A percentile compares a stretch with the other conserved stretches of the same genome.
Evolutionary conservation across 2,888 invertebrate genomes (phyloP).

Genomic region (Sclerodermus sp.): DNA sequence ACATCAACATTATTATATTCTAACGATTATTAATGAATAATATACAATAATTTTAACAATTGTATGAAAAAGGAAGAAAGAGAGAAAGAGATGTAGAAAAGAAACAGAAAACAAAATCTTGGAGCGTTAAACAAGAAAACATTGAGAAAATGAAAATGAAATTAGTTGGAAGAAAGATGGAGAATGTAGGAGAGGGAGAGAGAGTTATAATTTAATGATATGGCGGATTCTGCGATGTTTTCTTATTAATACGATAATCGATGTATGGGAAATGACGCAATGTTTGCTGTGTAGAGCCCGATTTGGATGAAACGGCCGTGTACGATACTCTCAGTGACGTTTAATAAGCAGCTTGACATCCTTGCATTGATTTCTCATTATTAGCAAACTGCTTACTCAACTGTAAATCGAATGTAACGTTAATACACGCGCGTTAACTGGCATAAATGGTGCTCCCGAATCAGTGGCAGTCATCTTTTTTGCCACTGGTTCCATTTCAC

Average conservation of each 20-base stretch:
- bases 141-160: slow-evolving; percentile 4
- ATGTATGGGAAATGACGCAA: not conserved
- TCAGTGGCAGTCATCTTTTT: too few species aligned
- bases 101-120: slow-evolving; percentile 23
- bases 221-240: slow-evolving; percentile 28
- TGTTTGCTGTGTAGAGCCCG: not conserved
- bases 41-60: slow-evolving; percentile 52
- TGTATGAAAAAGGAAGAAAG: slow-evolving; percentile 25
- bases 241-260: slow-evolving; percentile 15
- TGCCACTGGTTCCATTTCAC: too few species aligned
- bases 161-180: slow-evolving; percentile 10
- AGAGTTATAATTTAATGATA: slow-evolving; percentile 25
- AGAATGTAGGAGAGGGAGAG: slow-evolving; percentile 14
- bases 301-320: too few species aligned
- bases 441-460: too few species aligned
- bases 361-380: too few species aligned
- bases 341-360: too few species aligned
- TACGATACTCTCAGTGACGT: too few species aligned
- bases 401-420: too few species aligned
- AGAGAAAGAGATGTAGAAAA: slow-evolving; percentile 9
- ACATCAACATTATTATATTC: slow-evolving; percentile 51
- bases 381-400: too few species aligned
- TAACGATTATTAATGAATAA: slow-evolving; percentile 50
- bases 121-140: slow-evolving; percentile 38
- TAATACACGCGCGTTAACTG: too few species aligned